Conservation (phyloP, 2,888 invertebrate genomes). For the Mesoligia furuncula region DNA sequence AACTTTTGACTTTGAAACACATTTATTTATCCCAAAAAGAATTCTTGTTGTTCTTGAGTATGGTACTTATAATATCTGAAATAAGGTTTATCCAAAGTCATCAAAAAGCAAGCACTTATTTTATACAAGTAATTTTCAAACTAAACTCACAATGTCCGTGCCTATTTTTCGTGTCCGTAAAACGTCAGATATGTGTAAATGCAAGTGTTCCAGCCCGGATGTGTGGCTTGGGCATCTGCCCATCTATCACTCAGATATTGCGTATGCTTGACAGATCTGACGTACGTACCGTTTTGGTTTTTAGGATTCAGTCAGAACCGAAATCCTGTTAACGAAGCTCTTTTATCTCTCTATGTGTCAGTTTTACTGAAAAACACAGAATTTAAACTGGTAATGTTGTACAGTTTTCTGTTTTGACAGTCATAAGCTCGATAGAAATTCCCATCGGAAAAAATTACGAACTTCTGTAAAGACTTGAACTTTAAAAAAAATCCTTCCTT, state of each 20-base stretch:
- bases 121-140: neutral
- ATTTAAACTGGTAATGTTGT: conserved; percentile 5
- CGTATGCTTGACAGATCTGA: conserved; percentile 67
- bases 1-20: neutral
- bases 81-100: neutral
- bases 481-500: neutral
- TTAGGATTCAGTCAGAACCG: conserved; percentile 54
- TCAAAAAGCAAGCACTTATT: neutral
- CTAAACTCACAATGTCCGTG: conserved; percentile 3
- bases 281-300: conserved; percentile 56
- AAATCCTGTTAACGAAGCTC: conserved; percentile 49
- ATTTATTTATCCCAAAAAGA: neutral
- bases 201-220: conserved; percentile 68
- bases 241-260: conserved; percentile 84
- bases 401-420: neutral
- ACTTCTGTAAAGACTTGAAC: neutral
- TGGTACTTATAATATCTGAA: neutral
- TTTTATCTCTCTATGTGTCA: conserved; percentile 33
- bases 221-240: conserved; percentile 71
- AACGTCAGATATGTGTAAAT: conserved; percentile 69
- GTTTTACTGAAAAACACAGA: conserved; percentile 15
- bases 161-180: conserved; percentile 51
- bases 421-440: neutral
- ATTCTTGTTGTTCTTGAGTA: too few species aligned
- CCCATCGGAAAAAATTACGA: neutral